Base-by-base conservation (phyloP, 2,888 invertebrate genomes). In the Oithona nana region DNA sequence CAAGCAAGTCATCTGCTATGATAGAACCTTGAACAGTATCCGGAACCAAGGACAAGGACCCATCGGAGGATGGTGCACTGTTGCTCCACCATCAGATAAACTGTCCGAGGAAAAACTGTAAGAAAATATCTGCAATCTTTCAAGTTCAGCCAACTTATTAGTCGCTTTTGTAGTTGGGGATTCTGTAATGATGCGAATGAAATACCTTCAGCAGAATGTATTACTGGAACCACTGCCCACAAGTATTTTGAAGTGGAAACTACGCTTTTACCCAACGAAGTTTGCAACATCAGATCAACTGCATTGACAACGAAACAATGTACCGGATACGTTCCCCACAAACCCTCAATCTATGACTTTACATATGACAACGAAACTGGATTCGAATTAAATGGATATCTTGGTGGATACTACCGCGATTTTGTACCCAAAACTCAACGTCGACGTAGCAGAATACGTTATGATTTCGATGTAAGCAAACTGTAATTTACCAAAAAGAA, bases 171-270 rank as follows among this genome's bases (percentile, higher is more conserved):
- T n/a, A 39, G 39, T 2, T 54, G 54, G 54, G 54, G 54, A 26
- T 54, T 24, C 11, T 54, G 54, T 24, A 26, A 54, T 24, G 54
- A 54, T 54, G 22, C 54, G 2, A 26, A 24, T 54, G 24, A 26
- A 24, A 16, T 54, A 24, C 24, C 22, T 11, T n/a, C n/a, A n/a
- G n/a, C n/a, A n/a, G n/a, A n/a, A n/a, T n/a, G n/a, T n/a, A n/a
- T n/a, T n/a, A n/a, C n/a, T n/a, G n/a, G n/a, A n/a, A n/a, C n/a
- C n/a, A n/a, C n/a, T n/a, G n/a, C n/a, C n/a, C 54, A 54, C 26
- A 26, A 26, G 54, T 54, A 24, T 24, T 54, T 24, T 26, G 54
- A 54, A 26, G 54, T 54, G 54, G 54, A 54, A 54, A 54, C 54
- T 26, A 54, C 54, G 3, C 13, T 54, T 6, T 20, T 54, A 16